Evolutionary conservation across 2,113 vertebrate genomes (phyloP), one percentile per base, ranked within the genome.

Genomic region (Ageneiosus marmoratus): DNA sequence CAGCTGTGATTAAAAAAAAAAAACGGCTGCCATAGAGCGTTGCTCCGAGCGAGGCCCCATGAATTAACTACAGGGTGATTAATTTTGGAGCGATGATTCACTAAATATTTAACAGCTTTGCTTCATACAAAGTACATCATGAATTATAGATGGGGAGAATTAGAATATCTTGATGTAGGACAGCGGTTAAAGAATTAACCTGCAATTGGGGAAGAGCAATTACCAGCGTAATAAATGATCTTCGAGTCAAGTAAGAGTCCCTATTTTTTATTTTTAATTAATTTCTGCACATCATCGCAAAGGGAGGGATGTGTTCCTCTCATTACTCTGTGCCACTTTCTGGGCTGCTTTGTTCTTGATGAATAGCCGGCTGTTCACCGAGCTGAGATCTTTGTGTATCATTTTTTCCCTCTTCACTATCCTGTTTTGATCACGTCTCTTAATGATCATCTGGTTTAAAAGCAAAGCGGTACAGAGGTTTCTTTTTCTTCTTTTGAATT

Each of bases 31-130:
- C 22, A 79, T 76, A 90, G 84, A 91, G 89, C 90, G 85, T 91
- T 85, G 86, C 90, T 89, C 92, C 91, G 89, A 92, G 91, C 90
- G 85, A 90, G 90, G 93, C 87, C 77, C 91, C 90, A 90, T 89
- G 91, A 91, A 91, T 93, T 92, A 92, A 92, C 92, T 92, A 92
- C 87, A 92, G 92, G 90, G 91, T 94, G 94, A 94, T 94, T 94
- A 94, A 93, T 92, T 94, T 94, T 92, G 91, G 91, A 82, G 93
- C 92, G 91, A 93, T 95, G 92, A 94, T 91, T 94, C 93, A 93
- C 94, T 95, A 94, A 94, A 95, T 95, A 94, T 95, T 95, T 94
- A 95, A 95, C 92, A 94, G 93, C 93, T 94, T 94, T 94, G 92
- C 93, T 93, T 94, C 90, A 92, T 93, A 91, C 93, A 95, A 94